These are phyloP conservation scores for Vespertilio murinus DNA, from an alignment of 2,797 vertebrate genomes.

Conservation along the genomic window DNA sequence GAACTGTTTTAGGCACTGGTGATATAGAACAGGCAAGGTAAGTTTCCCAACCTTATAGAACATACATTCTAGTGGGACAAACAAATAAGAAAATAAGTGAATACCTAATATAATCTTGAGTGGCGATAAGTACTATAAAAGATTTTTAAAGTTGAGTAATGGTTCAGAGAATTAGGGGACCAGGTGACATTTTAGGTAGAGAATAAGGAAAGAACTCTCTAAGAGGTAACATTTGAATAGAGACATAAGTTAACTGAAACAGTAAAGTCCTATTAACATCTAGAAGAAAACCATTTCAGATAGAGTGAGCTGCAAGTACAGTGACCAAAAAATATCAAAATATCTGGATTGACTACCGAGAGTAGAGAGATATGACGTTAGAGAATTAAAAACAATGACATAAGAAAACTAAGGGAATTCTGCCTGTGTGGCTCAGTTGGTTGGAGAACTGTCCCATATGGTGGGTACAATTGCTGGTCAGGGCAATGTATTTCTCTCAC, in stretches of 20 bases:
- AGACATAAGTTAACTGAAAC: slow-evolving; percentile 22
- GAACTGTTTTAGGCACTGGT: neutral
- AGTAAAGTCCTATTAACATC: neutral
- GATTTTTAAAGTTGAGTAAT: neutral
- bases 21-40: neutral
- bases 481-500: neutral
- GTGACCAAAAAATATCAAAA: neutral
- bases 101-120: neutral
- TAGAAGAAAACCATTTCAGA: slow-evolving; percentile 12
- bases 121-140: neutral
- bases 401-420: neutral
- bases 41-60: neutral
- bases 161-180: neutral
- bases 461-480: neutral
- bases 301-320: neutral
- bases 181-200: neutral
- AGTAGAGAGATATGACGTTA: neutral
- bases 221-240: neutral
- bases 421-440: neutral
- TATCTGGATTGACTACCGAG: neutral
- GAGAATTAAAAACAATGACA: neutral
- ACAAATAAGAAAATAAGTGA: slow-evolving; percentile 22
- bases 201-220: neutral
- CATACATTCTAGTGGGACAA: neutral
- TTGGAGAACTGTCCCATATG: neutral